Evolutionary conservation across 1,140 invertebrate species (phyloP).

Genomic region (Drosophila teissieri): DNA sequence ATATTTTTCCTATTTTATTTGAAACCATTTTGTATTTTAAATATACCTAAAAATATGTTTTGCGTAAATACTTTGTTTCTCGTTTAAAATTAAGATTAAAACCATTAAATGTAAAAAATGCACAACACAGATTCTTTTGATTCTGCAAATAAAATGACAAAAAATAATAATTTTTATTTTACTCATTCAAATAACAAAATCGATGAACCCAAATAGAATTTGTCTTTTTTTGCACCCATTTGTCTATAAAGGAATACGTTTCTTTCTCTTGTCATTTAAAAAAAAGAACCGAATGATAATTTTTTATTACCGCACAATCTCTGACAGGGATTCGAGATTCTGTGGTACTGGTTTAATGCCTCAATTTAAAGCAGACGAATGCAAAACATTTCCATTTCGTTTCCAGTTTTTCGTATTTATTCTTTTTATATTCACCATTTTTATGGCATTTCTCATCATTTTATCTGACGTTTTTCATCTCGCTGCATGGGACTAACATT

Average conservation of each 20-base stretch:
- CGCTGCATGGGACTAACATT: slow-evolving; percentile 41
- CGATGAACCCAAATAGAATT: not conserved
- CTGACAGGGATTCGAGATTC: slow-evolving; percentile 34
- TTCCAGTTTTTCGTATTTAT: slow-evolving; percentile 44
- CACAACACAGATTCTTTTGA: no score
- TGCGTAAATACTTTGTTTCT: no score
- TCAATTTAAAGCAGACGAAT: slow-evolving; percentile 53
- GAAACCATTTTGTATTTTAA: no score
- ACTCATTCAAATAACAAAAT: not conserved
- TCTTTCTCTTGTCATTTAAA: not conserved
- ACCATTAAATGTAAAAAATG: no score
- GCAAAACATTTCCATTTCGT: slow-evolving; percentile 58
- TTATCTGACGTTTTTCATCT: slow-evolving; percentile 68
- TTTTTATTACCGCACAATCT: slow-evolving; percentile 51
- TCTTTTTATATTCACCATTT: slow-evolving; percentile 48
- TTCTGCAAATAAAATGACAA: not conserved
- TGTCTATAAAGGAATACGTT: not conserved
- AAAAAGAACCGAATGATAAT: slow-evolving; percentile 23
- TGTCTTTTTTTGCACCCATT: not conserved
- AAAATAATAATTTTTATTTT: not conserved
- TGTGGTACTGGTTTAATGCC: slow-evolving; percentile 38
- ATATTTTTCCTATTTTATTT: no score
- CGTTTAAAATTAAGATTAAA: no score
- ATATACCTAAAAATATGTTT: no score
- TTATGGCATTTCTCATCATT: slow-evolving; percentile 77